Evolutionary conservation across 2,113 vertebrate species (phyloP), one percentile per base, ranked within the genome.

Genomic region (Siphamia tubifer): DNA sequence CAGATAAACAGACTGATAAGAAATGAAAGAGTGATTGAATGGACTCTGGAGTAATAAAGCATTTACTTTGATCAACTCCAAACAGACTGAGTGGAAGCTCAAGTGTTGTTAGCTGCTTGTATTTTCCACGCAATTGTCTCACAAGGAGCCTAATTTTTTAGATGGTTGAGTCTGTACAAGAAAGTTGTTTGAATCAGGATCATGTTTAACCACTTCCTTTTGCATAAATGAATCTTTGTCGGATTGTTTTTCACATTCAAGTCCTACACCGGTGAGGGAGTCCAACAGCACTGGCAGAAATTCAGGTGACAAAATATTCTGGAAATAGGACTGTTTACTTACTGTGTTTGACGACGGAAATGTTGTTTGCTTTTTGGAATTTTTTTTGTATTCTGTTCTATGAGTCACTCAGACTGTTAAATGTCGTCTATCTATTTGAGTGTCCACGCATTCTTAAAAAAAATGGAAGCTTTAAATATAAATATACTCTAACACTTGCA

Each of bases 1-100:
- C 79, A 83, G 74, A 85, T 82, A 86, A 83, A 82, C 72, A 67
- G 62, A 80, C 49, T 61, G 51, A 70, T 28, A 44, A 55, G 70
- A 56, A 78, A 74, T 68, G 63, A 62, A 76, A 67, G 58, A 61
- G 48, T 60, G 79, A 84, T 65, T 73, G 79, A 81, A 75, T 79
- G 61, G 71, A 69, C 68, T 72, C 61, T 2, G 16, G 53, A 69
- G 60, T 48, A 42, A 63, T 74, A 61, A 81, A 84, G 6, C 34
- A 39, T 74, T 63, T 71, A 16, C 60, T 82, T 76, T 73, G 39
- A 83, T 71, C 64, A 47, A 66, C 64, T 81, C 21, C 27, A 24
- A 60, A 23, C 19, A 36, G 11, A 68, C 15, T 23, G 9, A 38
- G 17, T 43, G 49, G 30, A 64, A 20, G 38, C 69, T 28, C n/a